Base-by-base conservation (phyloP, 37 sponge, comb jelly and placozoan species). In the Hormiphora californensis region DNA sequence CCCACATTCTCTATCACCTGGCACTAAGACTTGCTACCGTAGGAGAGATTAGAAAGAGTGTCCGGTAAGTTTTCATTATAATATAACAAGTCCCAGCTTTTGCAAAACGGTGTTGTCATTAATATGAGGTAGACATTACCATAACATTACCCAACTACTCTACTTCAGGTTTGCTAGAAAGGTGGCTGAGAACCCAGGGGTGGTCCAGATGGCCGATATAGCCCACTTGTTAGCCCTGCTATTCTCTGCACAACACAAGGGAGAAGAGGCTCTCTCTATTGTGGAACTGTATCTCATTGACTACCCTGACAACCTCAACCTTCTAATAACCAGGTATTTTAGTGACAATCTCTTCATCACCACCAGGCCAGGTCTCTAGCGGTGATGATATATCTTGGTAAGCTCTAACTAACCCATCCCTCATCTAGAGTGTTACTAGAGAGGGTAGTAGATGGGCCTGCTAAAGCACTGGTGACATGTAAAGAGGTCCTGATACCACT, bases 231-330 rank as follows among this genome's bases (percentile, higher is more conserved):
- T 67, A 21, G 68, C 68, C 3, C 68, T 67, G 38, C 9, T 67
- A 2, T 19, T 67, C 3, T 67, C 68, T 19, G 68, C 68, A 7
- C 68, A 67, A 19, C 31, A 67, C 68, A 67, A 19, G 68, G 17
- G 31, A 39, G 68, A 67, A 19, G 68, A 67, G 68, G 68, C 38
- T 19, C 68, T 67, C 3, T 36, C 31, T 21, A 67, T 67, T 36
- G 39, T 67, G 4, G 35, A 36, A 4, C 38, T 67, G 7, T 36
- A 36, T 34, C 68, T 67, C 36, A 30, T 67, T 7, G 35, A 67
- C 68, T 67, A 67, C 36, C 68, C 68, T 33, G 68, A 67, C 36
- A 67, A 67, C 68, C 36, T 67, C 8, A 67, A 67, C 39, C 36
- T 67, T 7, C 36, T 67, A 1, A 67, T 67, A 35, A 67, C 68